These are phyloP conservation scores for Microchrysa polita DNA, from an alignment of 2,888 invertebrate genomes.

Conservation along the genomic window DNA sequence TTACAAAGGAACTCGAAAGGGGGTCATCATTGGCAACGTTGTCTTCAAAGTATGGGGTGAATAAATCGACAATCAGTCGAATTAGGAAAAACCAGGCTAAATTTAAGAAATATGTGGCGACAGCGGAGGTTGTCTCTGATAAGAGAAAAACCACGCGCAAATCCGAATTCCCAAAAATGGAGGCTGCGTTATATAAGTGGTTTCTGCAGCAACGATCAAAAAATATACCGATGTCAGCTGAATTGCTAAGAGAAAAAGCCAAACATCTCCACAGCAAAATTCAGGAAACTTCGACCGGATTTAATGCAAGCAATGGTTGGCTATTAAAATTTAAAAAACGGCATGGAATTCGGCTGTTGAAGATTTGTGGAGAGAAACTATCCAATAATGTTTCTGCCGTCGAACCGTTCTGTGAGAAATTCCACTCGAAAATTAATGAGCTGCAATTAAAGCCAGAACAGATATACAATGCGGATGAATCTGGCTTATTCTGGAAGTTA, in stretches of 20 bases:
- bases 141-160: too few species aligned
- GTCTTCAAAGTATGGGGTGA: too few species aligned
- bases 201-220: too few species aligned
- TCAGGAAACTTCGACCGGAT: conserved; percentile 3
- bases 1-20: too few species aligned
- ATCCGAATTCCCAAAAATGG: too few species aligned
- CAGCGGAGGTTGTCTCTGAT: too few species aligned
- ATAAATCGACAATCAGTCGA: too few species aligned
- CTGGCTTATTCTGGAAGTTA: neutral
- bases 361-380: conserved; percentile 15
- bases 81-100: too few species aligned
- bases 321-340: conserved; percentile 2
- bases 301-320: conserved; percentile 3
- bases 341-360: conserved; percentile 6
- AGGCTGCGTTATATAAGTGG: too few species aligned
- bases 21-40: too few species aligned
- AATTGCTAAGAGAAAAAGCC: conserved; percentile 6
- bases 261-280: conserved; percentile 5
- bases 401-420: neutral
- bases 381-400: conserved; percentile 14
- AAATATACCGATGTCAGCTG: conserved; percentile 6
- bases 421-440: conserved; percentile 10
- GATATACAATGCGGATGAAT: conserved; percentile 6
- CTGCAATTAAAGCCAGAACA: conserved; percentile 19
- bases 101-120: too few species aligned